Evolutionary conservation across 2,113 vertebrate species (phyloP).

Genomic region (Salvelinus sp.): DNA sequence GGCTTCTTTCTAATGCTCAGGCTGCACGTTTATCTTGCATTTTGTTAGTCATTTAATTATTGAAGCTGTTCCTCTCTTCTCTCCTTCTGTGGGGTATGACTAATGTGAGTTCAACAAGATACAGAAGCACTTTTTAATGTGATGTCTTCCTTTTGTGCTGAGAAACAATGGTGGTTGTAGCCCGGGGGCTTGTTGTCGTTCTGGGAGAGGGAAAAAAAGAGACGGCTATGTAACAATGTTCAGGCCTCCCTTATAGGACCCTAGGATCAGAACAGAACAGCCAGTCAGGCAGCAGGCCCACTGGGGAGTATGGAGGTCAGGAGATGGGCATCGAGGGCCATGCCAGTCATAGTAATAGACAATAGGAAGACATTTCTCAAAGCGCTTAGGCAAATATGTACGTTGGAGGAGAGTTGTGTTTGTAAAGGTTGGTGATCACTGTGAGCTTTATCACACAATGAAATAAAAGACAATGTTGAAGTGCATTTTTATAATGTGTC

Average conservation of each 20-base stretch:
- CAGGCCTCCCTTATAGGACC: conserved; percentile 23
- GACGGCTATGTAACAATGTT: conserved; percentile 19
- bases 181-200: conserved; percentile 61
- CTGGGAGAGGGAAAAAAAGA: conserved; percentile 53
- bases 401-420: conserved; percentile 10
- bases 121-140: conserved; percentile 64
- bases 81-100: conserved; percentile 68
- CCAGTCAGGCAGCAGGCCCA: conserved; percentile 59
- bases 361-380: conserved; percentile 46
- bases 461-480: conserved; percentile 1
- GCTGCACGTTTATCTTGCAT: conserved; percentile 1
- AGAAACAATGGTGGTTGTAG: conserved; percentile 67
- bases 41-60: conserved; percentile 61
- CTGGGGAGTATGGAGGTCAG: conserved; percentile 47
- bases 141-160: conserved; percentile 69
- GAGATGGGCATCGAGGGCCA: conserved; percentile 38
- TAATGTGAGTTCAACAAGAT: conserved; percentile 69
- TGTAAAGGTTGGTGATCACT: neutral
- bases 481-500: neutral
- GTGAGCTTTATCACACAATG: conserved; percentile 21
- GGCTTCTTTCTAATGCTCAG: neutral
- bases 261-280: conserved; percentile 50
- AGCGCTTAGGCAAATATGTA: conserved; percentile 34
- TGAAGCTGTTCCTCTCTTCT: conserved; percentile 41
- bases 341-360: conserved; percentile 65